Evolutionary conservation across 1,140 invertebrate genomes (phyloP), one percentile per base, ranked within the genome.

Genomic region (Ceratitis capitata): DNA sequence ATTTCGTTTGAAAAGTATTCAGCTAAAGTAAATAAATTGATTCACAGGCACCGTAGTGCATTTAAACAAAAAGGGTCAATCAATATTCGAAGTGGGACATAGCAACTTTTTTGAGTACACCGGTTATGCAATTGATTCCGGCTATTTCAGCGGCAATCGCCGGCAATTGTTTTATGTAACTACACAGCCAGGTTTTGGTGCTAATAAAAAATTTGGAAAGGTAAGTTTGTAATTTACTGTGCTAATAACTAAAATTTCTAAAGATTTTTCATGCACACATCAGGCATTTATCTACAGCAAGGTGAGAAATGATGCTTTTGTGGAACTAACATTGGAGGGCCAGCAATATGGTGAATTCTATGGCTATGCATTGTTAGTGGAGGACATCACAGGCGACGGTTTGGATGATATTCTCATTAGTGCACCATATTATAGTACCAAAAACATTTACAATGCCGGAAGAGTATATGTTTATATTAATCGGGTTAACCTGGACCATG

Each of bases 341-440:
- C 89, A 92, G 14, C 94, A 96, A 89, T 88, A 94, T 32, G 96
- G 96, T 1, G 94, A 95, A 64, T 96, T 96, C 89, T 97, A 96
- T 89, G 96, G 96, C 4, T 93, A 94, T 0, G 92, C 93, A 61
- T 86, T 97, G 3, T 91, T 94, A 83, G 93, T 94, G 3, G 92
- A 94, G 19, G 95, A 97, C 89, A 87, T 96, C 0, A 95, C 96
- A 88, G 92, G 92, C 26, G 96, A 97, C 89, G 94, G 93, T 4
- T 92, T 93, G 49, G 93, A 94, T 87, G 95, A 97, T 88, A 88
- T 97, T 19, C 89, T 97, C 35, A 94, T 97, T 61, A 96, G 96
- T 26, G 95, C 96, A 5, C 96, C 97, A 1, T 93, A 94, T 49
- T 95, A 94, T 91, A 53, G 90, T 88, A 85, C 89, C 87, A 86